Evolutionary conservation across 2,113 vertebrate genomes (phyloP).

Genomic region (Sorex fumeus): DNA sequence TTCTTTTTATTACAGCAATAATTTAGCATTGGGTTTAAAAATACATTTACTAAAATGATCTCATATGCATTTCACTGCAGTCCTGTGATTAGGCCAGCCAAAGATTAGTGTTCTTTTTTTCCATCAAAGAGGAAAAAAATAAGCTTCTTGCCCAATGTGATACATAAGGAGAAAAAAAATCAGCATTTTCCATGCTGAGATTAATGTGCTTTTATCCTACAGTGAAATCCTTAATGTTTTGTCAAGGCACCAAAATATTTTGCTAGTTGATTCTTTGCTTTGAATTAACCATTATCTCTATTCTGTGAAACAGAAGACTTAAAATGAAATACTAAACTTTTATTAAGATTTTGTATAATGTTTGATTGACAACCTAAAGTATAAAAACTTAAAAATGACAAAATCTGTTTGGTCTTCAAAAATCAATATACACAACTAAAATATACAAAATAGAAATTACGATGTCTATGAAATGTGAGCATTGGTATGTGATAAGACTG

Average conservation of each 20-base stretch:
- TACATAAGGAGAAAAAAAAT: background rate
- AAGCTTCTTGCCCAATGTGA: background rate
- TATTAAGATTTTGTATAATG: conserved; percentile 49
- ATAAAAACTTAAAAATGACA: conserved; percentile 44
- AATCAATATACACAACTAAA: conserved; percentile 14
- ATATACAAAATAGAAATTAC: conserved; percentile 59
- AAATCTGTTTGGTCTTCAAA: conserved; percentile 36
- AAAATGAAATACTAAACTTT: conserved; percentile 64
- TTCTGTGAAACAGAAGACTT: conserved; percentile 29
- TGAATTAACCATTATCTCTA: conserved; percentile 43
- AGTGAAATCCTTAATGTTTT: conserved; percentile 16
- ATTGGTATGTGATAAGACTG: background rate
- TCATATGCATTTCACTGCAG: conserved; percentile 9
- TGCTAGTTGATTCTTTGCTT: background rate
- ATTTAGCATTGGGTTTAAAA: background rate
- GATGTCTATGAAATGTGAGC: conserved; percentile 7
- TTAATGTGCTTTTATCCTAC: background rate
- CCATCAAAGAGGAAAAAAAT: background rate
- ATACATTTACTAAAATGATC: background rate
- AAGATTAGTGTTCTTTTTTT: background rate
- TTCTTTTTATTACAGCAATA: conserved; percentile 16
- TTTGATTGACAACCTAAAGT: conserved; percentile 60
- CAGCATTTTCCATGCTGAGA: background rate
- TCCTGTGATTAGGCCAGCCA: background rate
- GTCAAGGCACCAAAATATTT: conserved; percentile 11